Evolutionary conservation across 2,888 invertebrate genomes (phyloP).

Genomic region (Balanococcus diminutus): DNA sequence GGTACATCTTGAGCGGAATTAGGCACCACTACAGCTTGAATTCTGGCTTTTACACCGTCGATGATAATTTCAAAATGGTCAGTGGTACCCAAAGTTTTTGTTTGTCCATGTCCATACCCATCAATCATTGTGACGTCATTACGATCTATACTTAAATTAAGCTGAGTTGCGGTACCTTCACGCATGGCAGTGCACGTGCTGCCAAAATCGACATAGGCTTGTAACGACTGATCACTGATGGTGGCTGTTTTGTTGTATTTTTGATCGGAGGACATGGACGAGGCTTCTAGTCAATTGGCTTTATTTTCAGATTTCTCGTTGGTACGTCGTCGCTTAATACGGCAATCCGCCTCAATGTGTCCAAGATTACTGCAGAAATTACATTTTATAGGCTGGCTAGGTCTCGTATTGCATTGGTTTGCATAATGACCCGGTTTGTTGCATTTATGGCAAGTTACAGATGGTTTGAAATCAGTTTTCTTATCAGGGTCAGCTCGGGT

Average conservation of each 20-base stretch:
- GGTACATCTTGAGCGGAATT: constrained; percentile 57
- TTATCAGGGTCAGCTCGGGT: too few species aligned
- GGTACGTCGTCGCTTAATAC: neutral
- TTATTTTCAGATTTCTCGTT: too few species aligned
- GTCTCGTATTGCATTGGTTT: too few species aligned
- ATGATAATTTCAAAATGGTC: constrained; percentile 47
- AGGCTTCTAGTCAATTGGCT: neutral
- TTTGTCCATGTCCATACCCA: constrained; percentile 57
- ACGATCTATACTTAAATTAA: neutral
- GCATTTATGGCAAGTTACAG: neutral
- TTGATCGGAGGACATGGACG: neutral
- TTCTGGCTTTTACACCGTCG: constrained; percentile 52
- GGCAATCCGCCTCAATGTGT: neutral
- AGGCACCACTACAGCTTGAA: constrained; percentile 57
- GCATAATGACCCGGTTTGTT: too few species aligned
- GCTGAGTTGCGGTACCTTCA: neutral
- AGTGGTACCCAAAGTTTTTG: constrained; percentile 55
- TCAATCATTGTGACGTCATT: constrained; percentile 42
- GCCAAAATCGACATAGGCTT: constrained; percentile 10
- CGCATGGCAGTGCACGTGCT: neutral
- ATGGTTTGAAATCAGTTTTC: neutral
- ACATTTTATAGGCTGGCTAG: too few species aligned
- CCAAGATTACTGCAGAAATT: neutral
- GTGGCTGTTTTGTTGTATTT: neutral
- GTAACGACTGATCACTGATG: neutral